These are phyloP conservation scores for Holothuria scabra DNA, from an alignment of 53 echinoderm and acorn worm species.

Conservation along the genomic window DNA sequence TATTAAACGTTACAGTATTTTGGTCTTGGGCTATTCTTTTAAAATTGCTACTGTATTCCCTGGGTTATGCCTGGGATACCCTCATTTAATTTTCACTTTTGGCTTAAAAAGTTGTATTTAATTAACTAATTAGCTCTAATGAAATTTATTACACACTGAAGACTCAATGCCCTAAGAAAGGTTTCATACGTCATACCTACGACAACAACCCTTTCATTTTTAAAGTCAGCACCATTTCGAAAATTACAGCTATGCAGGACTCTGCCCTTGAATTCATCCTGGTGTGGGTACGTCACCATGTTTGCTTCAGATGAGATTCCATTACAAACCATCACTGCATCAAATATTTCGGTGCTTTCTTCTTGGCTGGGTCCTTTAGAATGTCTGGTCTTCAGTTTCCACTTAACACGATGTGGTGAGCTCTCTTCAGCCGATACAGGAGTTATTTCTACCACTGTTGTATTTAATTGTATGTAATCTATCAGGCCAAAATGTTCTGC, in stretches of 20 bases:
- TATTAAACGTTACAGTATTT: no score
- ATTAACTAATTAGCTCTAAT: no score
- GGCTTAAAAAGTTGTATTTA: no score
- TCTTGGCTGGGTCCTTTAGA: neutral
- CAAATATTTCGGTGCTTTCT: conserved; percentile 49
- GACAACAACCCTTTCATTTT: conserved; percentile 66
- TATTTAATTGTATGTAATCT: conserved; percentile 53
- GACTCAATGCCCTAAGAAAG: neutral
- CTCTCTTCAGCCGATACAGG: conserved; percentile 9
- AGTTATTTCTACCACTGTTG: conserved; percentile 50
- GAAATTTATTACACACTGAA: no score
- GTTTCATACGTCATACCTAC: conserved; percentile 43
- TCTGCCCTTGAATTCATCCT: conserved; percentile 57
- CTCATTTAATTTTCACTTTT: no score
- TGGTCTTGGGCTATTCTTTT: no score
- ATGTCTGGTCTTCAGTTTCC: neutral
- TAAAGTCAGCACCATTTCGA: conserved; percentile 57
- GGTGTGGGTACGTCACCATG: conserved; percentile 51
- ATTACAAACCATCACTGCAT: conserved; percentile 71
- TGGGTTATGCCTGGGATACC: no score
- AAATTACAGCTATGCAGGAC: conserved; percentile 61
- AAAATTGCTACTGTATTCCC: no score
- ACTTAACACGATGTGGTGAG: neutral
- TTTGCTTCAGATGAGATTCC: conserved; percentile 53
- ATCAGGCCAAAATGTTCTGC: conserved; percentile 57